These are phyloP conservation scores for Anthophora plumipes DNA, from an alignment of 2,888 invertebrate species.

Conservation along the genomic window DNA sequence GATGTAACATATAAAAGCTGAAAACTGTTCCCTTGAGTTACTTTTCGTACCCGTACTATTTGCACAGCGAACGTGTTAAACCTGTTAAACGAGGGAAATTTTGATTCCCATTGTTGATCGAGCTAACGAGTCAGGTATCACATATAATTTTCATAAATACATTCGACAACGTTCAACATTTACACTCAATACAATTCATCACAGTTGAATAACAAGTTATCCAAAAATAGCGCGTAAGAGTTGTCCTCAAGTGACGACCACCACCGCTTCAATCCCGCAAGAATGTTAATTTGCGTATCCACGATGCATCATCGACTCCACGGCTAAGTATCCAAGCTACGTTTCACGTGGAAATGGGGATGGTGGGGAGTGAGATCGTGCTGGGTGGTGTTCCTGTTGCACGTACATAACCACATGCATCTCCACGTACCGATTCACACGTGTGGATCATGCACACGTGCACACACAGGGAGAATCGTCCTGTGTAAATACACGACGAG, in stretches of 20 bases:
- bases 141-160: no score
- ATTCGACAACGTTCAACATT: no score
- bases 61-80: no score
- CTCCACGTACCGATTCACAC: background rate
- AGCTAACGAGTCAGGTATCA: no score
- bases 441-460: slow-evolving; percentile 17
- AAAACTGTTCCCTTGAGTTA: no score
- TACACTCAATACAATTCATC: background rate
- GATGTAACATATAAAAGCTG: no score
- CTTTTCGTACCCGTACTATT: no score
- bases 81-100: no score
- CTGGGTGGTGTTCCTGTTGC: slow-evolving; percentile 40
- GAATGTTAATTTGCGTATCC: slow-evolving; percentile 50
- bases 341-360: slow-evolving; percentile 18
- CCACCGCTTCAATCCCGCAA: slow-evolving; percentile 20
- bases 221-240: background rate
- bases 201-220: background rate
- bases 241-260: background rate
- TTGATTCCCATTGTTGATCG: no score
- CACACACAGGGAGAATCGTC: background rate
- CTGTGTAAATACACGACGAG: slow-evolving; percentile 40
- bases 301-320: slow-evolving; percentile 45
- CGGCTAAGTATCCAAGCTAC: slow-evolving; percentile 20
- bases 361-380: slow-evolving; percentile 23
- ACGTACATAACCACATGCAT: slow-evolving; percentile 15